Evolutionary conservation across 2,797 vertebrate genomes (phyloP).

Genomic region (Australoheros facetus): DNA sequence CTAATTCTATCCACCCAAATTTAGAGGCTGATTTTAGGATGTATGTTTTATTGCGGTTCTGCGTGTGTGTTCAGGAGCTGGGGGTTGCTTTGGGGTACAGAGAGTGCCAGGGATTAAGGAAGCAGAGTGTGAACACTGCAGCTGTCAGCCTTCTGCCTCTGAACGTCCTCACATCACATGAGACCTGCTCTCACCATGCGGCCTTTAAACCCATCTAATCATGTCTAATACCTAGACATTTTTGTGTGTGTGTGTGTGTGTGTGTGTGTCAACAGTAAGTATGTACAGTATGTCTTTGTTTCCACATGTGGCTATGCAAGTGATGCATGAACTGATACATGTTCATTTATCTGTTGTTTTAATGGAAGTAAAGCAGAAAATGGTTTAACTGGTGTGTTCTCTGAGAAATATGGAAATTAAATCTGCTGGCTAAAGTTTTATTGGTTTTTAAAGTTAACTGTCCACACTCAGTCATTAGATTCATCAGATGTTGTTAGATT

Average conservation of each 20-base stretch:
- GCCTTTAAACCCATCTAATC: conserved; percentile 63
- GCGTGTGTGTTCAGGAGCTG: conserved; percentile 5
- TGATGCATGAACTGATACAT: background rate
- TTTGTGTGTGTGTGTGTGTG: conserved; percentile 4
- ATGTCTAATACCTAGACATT: conserved; percentile 54
- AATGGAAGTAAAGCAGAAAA: background rate
- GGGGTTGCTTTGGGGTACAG: conserved; percentile 34
- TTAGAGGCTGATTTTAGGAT: conserved; percentile 29
- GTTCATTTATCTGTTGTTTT: background rate
- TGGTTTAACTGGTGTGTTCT: background rate
- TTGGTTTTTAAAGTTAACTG: background rate
- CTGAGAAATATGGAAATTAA: background rate
- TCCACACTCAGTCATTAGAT: background rate
- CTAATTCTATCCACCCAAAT: conserved; percentile 9
- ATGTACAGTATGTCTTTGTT: conserved; percentile 20
- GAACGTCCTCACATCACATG: conserved; percentile 50
- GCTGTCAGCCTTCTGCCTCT: conserved; percentile 65
- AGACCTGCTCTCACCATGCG: conserved; percentile 39
- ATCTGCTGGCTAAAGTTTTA: background rate
- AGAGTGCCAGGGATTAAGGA: conserved; percentile 56
- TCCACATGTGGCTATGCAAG: background rate
- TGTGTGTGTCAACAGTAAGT: background rate
- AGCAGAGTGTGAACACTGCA: conserved; percentile 59
- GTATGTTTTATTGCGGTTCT: conserved; percentile 9
- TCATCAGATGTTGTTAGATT: background rate